phyloP scores from a whole-genome alignment of 2,113 vertebrate species.

The Sorex fumeus region DNA sequence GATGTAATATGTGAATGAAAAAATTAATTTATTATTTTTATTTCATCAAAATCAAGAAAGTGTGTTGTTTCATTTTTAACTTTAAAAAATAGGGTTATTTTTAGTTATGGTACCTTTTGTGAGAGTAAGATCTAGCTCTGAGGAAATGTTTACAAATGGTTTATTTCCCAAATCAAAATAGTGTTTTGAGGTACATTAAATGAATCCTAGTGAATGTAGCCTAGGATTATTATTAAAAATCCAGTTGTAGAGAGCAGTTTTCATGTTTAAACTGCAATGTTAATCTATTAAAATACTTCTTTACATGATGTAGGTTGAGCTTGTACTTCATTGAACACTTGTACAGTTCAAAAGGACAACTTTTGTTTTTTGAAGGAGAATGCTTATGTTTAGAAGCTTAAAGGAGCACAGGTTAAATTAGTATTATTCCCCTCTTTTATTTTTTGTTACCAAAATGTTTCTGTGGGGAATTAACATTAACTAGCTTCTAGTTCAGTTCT shows the following conservation, averaged over 20 bases:
- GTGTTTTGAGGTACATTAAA: neutral
- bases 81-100: neutral
- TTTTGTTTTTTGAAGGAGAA: neutral
- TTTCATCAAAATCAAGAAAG: conserved; percentile 11
- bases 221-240: conserved; percentile 48
- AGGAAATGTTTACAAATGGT: conserved; percentile 47
- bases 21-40: neutral
- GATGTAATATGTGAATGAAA: neutral
- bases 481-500: neutral
- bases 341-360: conserved; percentile 4
- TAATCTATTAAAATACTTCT: conserved; percentile 19
- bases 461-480: neutral
- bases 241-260: neutral
- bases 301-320: neutral
- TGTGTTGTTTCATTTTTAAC: neutral
- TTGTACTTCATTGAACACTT: conserved; percentile 24
- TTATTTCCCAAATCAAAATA: conserved; percentile 31
- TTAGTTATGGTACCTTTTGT: neutral
- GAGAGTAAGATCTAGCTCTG: conserved; percentile 42
- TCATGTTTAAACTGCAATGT: neutral
- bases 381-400: conserved; percentile 15
- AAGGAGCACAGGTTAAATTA: conserved; percentile 27
- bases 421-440: neutral
- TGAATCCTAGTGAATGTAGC: neutral
- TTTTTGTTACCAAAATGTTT: conserved; percentile 19